Conservation (phyloP, 2,113 vertebrate genomes). For the Dinomys branickii region DNA sequence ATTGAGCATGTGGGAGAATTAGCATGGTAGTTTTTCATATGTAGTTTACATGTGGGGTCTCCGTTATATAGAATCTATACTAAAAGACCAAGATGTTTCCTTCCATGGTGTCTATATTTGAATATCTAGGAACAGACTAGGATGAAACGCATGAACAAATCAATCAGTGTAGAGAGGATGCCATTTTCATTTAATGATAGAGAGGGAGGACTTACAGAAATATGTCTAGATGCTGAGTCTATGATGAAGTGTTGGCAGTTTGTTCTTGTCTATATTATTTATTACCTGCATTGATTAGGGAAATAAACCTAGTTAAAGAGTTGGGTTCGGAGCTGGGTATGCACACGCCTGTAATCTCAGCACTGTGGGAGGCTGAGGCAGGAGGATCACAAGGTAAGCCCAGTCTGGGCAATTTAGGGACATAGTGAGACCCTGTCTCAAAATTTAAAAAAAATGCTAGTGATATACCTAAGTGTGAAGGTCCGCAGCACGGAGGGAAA, state of each 20-base stretch:
- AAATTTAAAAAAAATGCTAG: background rate
- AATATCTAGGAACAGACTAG: background rate
- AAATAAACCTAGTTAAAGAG: background rate
- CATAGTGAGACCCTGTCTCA: background rate
- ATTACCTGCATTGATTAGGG: background rate
- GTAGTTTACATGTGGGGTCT: background rate
- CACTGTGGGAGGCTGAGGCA: background rate
- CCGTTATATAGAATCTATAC: background rate
- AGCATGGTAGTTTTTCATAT: background rate
- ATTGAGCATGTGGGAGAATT: background rate
- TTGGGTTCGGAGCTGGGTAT: background rate
- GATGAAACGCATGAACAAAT: background rate
- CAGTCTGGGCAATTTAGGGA: background rate
- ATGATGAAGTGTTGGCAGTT: background rate
- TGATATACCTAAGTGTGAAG: background rate
- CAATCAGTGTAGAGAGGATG: background rate
- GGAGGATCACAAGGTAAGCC: background rate
- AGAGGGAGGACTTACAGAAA: background rate
- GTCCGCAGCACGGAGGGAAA: background rate
- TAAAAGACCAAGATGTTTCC: background rate
- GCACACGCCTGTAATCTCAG: background rate
- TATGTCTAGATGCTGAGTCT: background rate
- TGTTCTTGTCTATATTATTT: background rate
- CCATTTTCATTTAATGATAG: background rate
- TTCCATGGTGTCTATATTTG: background rate